Conservation (phyloP, 2,113 vertebrate species). For the Benthochromis sp. region DNA sequence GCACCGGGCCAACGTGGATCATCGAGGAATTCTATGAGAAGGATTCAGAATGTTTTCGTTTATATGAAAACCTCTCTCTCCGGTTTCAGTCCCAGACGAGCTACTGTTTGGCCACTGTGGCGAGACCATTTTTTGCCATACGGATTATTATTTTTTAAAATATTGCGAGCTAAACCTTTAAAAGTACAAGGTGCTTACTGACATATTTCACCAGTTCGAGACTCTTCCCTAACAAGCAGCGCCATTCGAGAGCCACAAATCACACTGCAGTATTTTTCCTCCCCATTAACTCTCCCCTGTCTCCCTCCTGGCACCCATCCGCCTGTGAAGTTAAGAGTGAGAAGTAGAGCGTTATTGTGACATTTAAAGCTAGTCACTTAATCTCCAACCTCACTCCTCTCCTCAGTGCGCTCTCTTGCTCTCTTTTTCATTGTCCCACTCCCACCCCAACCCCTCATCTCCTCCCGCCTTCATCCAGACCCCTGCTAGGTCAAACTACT, state of each 20-base stretch:
- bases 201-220: neutral
- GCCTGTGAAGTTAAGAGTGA: constrained; percentile 14
- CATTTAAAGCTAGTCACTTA: constrained; percentile 53
- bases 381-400: constrained; percentile 41
- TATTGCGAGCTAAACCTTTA: neutral
- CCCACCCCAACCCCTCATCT: neutral
- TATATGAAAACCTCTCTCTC: neutral
- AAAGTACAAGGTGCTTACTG: neutral
- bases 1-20: neutral
- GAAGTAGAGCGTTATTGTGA: constrained; percentile 42
- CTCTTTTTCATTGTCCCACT: neutral
- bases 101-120: neutral
- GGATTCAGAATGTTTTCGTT: neutral
- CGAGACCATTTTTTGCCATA: neutral
- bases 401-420: neutral
- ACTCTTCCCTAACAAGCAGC: constrained; percentile 8
- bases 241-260: constrained; percentile 33
- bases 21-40: neutral
- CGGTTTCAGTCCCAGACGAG: neutral
- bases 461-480: constrained; percentile 5
- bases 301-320: constrained; percentile 19
- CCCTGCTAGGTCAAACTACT: constrained; percentile 46
- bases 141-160: neutral
- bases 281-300: neutral
- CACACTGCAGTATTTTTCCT: neutral